A percentile compares a stretch with the other conserved stretches of the same genome.
Evolutionary conservation across 2,888 invertebrate genomes (phyloP).

Genomic region (Caenorhabditis becei): DNA sequence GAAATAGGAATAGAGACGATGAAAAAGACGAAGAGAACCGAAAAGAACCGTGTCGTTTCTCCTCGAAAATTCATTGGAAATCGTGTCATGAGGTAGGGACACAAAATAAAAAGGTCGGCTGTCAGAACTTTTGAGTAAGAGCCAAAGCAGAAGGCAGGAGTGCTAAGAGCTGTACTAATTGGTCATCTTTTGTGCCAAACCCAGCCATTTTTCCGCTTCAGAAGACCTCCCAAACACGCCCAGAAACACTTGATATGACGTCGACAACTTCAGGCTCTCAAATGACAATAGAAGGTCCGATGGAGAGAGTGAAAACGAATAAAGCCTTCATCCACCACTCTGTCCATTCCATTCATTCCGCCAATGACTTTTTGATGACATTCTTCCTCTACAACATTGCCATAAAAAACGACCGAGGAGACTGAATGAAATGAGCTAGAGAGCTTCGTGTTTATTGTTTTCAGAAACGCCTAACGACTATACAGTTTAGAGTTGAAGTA

Average conservation of each 20-base stretch:
- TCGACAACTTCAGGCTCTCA: not conserved
- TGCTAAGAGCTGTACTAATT: not conserved
- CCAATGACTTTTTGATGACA: constrained; percentile 40
- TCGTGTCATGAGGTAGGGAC: not conserved
- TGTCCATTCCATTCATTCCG: not conserved
- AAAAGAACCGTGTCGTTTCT: not conserved
- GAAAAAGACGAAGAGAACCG: not conserved
- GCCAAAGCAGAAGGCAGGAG: not conserved
- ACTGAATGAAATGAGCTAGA: not conserved
- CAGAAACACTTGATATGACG: constrained; percentile 5
- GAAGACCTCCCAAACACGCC: not conserved
- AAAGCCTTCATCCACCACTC: constrained; percentile 12
- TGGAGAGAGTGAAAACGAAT: constrained; percentile 13
- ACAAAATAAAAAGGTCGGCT: not conserved
- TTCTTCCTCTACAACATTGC: constrained; percentile 21
- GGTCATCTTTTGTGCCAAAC: not conserved
- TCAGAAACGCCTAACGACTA: not conserved
- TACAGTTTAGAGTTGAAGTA: not conserved
- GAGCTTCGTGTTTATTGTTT: constrained; percentile 4
- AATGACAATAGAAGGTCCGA: not conserved
- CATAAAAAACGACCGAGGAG: constrained; percentile 5
- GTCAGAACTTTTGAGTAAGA: not conserved
- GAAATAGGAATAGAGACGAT: constrained; percentile 11
- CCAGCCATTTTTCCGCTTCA: not conserved
- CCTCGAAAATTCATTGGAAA: constrained; percentile 21